phyloP scores from a whole-genome alignment of 1,140 invertebrate genomes.

The Thaumatotibia leucotreta region DNA sequence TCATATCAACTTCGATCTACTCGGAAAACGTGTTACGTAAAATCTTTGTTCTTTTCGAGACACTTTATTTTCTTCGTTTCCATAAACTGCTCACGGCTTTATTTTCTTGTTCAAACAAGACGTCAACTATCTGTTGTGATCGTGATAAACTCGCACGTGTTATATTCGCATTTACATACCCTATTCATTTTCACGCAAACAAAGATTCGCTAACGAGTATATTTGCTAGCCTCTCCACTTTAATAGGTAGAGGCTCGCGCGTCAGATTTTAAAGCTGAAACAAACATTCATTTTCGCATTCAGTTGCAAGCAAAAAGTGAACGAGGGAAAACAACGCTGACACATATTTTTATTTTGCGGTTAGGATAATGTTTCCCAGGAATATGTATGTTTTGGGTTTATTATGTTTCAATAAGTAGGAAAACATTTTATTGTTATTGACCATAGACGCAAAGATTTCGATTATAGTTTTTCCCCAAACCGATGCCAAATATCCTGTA shows the following conservation, averaged over 20 bases:
- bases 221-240: slow-evolving; percentile 20
- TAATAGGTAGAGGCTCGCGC: slow-evolving; percentile 16
- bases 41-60: not conserved
- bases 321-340: slow-evolving; percentile 6
- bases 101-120: not conserved
- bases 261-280: slow-evolving; percentile 19
- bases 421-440: too few relatives aligned
- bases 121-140: too few relatives aligned
- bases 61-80: not conserved
- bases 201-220: slow-evolving; percentile 13
- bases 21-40: not conserved
- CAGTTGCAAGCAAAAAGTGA: slow-evolving; percentile 10
- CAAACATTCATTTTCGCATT: slow-evolving; percentile 19
- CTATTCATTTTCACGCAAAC: slow-evolving; percentile 3
- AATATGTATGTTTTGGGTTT: too few relatives aligned
- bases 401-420: too few relatives aligned
- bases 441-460: too few relatives aligned
- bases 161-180: not conserved
- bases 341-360: not conserved
- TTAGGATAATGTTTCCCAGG: not conserved
- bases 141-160: not conserved
- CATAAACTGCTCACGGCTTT: not conserved
- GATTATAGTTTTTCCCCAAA: too few relatives aligned
- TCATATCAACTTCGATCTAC: not conserved
- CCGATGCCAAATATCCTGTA: too few relatives aligned